These are phyloP conservation scores for Augochlora pura DNA, from an alignment of 1,140 invertebrate species.

Conservation along the genomic window DNA sequence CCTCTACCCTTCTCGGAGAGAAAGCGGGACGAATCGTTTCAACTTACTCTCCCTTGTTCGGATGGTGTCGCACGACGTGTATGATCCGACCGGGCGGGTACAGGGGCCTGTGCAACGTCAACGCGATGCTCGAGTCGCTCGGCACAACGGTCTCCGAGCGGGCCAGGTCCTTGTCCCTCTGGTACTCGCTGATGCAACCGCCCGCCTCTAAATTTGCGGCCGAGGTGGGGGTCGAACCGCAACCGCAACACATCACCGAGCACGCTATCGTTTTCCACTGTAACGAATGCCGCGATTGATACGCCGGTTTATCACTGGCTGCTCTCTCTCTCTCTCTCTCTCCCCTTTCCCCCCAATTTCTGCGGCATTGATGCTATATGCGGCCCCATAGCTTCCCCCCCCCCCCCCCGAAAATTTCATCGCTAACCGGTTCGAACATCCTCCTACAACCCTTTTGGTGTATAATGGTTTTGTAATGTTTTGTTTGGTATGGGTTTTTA, in stretches of 20 bases:
- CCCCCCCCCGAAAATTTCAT: too few relatives aligned
- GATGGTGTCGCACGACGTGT: constrained; percentile 94
- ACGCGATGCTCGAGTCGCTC: constrained; percentile 86
- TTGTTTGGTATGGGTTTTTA: too few relatives aligned
- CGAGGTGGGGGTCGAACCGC: constrained; percentile 84
- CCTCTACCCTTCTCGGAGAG: too few relatives aligned
- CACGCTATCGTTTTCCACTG: constrained; percentile 95
- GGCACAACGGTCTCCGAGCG: constrained; percentile 85
- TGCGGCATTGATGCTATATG: background rate
- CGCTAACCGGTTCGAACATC: too few relatives aligned
- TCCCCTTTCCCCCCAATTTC: background rate
- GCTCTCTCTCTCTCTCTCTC: too few relatives aligned
- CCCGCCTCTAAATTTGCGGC: constrained; percentile 84
- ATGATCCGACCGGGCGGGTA: constrained; percentile 94
- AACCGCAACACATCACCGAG: constrained; percentile 90
- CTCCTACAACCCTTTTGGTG: too few relatives aligned
- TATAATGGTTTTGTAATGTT: too few relatives aligned
- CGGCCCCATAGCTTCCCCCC: too few relatives aligned
- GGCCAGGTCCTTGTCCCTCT: constrained; percentile 82
- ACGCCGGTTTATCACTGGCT: background rate
- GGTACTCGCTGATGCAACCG: constrained; percentile 84
- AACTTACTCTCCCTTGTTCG: constrained; percentile 90
- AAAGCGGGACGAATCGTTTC: background rate
- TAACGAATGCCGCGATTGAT: constrained; percentile 38
- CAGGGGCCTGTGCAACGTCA: constrained; percentile 90